Evolutionary conservation across 2,888 invertebrate species (phyloP), one percentile per base, ranked within the genome.

Genomic region (Lamellibrachia columna): DNA sequence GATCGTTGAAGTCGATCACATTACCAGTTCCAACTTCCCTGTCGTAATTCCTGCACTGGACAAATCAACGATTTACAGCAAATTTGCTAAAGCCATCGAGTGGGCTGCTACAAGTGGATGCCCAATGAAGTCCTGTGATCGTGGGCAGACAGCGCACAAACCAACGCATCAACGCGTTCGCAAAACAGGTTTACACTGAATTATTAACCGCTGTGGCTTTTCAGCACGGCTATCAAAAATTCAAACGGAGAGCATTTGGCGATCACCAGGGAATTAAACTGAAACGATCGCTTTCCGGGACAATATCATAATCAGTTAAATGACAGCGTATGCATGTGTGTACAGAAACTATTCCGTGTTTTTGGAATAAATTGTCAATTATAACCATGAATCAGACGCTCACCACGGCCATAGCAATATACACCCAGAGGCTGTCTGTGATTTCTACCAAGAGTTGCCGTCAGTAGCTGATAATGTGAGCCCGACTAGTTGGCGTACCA

Each of bases 211-310:
- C 75, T 75, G 75, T 22, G 75, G 75, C 75, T 11, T 75, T 75
- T n/a, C 75, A 75, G 75, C n/a, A 75, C 22, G n/a, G 75, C 75
- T 75, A 75, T 75, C 75, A 75, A 75, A 75, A 75, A 75, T 75
- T 75, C 75, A 75, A 75, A n/a, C 15, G 75, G 75, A 75, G 15
- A 75, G 75, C 75, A 15, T n/a, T 22, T 22, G 22, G 22, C 75
- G 22, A 3, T 75, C 75, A 22, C 22, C 6, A 22, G 75, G 75
- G 75, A 75, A n/a, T 75, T 75, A n/a, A 75, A 75, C 11, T 6
- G 75, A 75, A 22, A 75, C 75, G 75, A 75, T 75, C 22, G 75
- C 75, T 4, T 15, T 4, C 22, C 75, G 75, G 75, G 75, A 75
- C 15, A 75, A 75, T 75, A 75, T 22, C 75, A 75, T n/a, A 22